Base-by-base conservation (phyloP, 92 coral and sea anemone genomes). In the Bergia sp. region DNA sequence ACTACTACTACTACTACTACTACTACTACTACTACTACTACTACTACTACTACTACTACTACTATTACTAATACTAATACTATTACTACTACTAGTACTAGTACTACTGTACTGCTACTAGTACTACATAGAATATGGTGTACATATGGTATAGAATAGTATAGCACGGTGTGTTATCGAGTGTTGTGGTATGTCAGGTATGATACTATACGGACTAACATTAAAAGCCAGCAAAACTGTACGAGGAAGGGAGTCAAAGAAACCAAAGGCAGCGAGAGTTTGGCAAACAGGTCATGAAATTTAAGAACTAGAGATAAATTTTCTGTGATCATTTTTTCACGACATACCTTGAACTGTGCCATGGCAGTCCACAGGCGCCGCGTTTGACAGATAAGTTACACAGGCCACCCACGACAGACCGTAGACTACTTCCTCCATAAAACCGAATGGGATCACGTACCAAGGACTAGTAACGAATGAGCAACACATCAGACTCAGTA, bases 301-400 rank as follows among this genome's bases (percentile, higher is more conserved):
- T 61, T 61, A 16, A 61, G 23, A 61, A 61, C 67, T 61, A 61
- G 67, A 3, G 67, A 20, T 61, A 20, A 6, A 16, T 1, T 61
- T 61, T 16, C 23, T 61, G 7, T 61, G 3, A 61, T 4, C 1
- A 23, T 61, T 61, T 61, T 18, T 36, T 76, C 37, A 76, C 37
- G 45, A 49, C 89, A 43, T 86, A 93, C 98, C 98, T 92, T 95
- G 98, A 18, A 93, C 94, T 21, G 96, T 95, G 41, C 96, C 90
- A 69, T 92, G 72, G 72, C 93, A 93, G 82, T 95, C 96, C 71
- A 86, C 66, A 13, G 98, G 98, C 10, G 96, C 86, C 18, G 95
- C 89, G 47, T 89, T 90, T 43, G 92, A 92, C 77, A 95, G 82
- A 65, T 95, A 93, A n/a, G 98, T 93, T 37, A 89, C 94, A 78